Conservation (phyloP, 2,113 vertebrate genomes). For the Diadophis punctatus region DNA sequence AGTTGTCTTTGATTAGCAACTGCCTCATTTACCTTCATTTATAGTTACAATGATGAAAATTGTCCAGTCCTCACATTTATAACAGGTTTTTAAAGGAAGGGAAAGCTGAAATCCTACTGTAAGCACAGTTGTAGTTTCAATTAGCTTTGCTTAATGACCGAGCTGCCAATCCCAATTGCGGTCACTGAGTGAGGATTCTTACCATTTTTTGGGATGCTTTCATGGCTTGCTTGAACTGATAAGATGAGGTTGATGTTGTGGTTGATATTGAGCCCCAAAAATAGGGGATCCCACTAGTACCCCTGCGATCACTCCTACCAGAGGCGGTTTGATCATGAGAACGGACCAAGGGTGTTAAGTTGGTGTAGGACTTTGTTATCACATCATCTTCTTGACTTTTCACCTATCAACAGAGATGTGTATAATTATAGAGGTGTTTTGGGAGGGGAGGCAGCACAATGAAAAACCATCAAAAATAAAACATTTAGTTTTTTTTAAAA, state of each 20-base stretch:
- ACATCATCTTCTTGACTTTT: conserved; percentile 56
- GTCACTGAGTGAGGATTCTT: not conserved
- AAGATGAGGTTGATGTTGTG: fast-evolving
- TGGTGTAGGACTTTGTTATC: conserved; percentile 44
- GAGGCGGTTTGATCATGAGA: fast-evolving
- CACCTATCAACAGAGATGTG: not conserved
- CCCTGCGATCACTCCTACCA: too few relatives aligned
- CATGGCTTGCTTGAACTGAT: conserved; percentile 59
- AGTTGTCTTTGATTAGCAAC: not conserved
- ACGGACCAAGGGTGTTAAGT: conserved; percentile 25
- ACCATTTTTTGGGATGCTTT: conserved; percentile 72
- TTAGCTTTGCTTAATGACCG: not conserved
- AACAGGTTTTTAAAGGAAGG: not conserved
- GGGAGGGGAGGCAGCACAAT: not conserved
- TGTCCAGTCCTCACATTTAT: not conserved
- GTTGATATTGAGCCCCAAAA: conserved; percentile 17
- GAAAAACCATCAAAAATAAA: not conserved
- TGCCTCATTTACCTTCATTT: not conserved
- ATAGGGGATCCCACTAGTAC: conserved; percentile 21
- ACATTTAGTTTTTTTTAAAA: not conserved
- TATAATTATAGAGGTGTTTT: not conserved
- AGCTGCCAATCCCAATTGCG: not conserved
- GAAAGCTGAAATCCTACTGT: not conserved
- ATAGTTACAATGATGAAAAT: not conserved
- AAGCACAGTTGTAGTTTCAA: not conserved